A percentile compares a stretch with the other conserved stretches of the same genome.
Evolutionary conservation across 2,888 invertebrate species (phyloP).

Genomic region (Leucania comma): DNA sequence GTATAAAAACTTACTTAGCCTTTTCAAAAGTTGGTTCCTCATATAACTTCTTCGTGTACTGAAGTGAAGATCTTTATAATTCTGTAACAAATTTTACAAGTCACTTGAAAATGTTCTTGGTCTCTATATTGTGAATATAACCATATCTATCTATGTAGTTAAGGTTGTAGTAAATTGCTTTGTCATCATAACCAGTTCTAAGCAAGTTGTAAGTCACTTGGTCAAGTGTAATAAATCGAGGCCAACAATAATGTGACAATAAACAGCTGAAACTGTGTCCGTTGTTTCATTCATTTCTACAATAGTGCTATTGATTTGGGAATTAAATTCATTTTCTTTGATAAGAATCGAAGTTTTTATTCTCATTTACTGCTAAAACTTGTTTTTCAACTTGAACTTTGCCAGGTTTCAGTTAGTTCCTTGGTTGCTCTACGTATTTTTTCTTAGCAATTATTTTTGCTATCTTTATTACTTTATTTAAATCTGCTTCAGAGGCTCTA

Average conservation of each 20-base stretch:
- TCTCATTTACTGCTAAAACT: background rate
- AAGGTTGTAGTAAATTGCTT: slow-evolving; percentile 18
- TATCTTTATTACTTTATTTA: background rate
- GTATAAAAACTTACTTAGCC: no score
- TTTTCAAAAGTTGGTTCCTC: no score
- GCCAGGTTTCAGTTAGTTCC: background rate
- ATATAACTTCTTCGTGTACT: background rate
- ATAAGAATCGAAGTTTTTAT: background rate
- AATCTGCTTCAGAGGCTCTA: background rate
- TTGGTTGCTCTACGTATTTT: background rate
- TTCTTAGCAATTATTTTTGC: background rate
- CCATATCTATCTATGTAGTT: background rate
- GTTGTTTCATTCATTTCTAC: background rate
- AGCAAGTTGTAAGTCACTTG: slow-evolving; percentile 21
- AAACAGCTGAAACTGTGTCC: slow-evolving; percentile 17
- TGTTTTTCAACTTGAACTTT: background rate
- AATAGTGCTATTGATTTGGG: background rate
- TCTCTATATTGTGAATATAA: background rate
- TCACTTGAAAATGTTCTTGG: background rate
- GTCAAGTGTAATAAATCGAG: slow-evolving; percentile 31
- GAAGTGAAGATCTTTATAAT: background rate
- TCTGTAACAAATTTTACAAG: background rate
- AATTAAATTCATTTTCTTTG: background rate
- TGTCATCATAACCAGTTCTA: slow-evolving; percentile 33
- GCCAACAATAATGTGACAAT: slow-evolving; percentile 11